Percentiles rank a stretch among this genome's conserved stretches.
phyloP scores from a whole-genome alignment of 2,888 invertebrate genomes.

The Augiades crinisus region DNA sequence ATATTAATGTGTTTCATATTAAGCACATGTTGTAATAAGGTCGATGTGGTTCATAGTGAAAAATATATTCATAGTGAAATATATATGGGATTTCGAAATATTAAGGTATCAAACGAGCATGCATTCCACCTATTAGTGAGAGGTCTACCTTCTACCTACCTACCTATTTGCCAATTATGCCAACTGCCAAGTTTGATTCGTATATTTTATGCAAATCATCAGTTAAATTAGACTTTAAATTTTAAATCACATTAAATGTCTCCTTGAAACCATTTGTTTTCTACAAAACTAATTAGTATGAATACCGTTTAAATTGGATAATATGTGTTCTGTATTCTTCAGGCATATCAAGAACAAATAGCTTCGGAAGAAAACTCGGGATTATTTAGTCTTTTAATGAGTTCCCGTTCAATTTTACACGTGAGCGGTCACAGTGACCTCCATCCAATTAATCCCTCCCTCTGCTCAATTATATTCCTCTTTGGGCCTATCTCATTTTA shows the following conservation, averaged over 20 bases:
- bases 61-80: too few relatives aligned
- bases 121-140: too few relatives aligned
- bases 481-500: constrained; percentile 33
- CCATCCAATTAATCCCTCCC: constrained; percentile 36
- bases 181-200: too few relatives aligned
- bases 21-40: neutral
- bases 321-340: neutral
- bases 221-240: neutral
- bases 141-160: too few relatives aligned
- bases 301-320: neutral
- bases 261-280: too few relatives aligned
- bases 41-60: neutral
- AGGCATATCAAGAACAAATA: constrained; percentile 7
- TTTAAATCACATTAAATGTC: too few relatives aligned
- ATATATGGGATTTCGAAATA: too few relatives aligned
- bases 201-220: neutral
- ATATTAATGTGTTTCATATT: neutral
- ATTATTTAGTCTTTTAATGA: constrained; percentile 34
- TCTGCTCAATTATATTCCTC: constrained; percentile 32
- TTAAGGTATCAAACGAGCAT: too few relatives aligned
- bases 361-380: constrained; percentile 1
- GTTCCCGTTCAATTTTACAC: constrained; percentile 45
- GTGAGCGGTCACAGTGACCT: constrained; percentile 33
- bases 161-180: too few relatives aligned
- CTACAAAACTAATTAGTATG: neutral